A percentile compares a stretch with the other conserved stretches of the same genome.
Evolutionary conservation across 2,888 invertebrate genomes (phyloP).

Genomic region (Lamellibrachia columna): DNA sequence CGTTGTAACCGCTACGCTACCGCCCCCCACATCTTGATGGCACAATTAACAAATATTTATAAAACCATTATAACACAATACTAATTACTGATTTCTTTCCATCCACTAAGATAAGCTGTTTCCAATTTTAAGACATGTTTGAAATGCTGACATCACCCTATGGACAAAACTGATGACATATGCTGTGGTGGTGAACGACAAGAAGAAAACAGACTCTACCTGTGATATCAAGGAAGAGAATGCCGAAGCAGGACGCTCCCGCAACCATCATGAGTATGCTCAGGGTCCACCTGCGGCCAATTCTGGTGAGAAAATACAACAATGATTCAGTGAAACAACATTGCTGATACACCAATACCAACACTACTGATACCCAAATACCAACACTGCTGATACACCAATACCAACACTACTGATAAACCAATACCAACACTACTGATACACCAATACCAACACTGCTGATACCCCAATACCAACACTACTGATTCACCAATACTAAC

Average conservation of each 20-base stretch:
- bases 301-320: slow-evolving; percentile 29
- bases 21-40: not conserved
- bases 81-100: not conserved
- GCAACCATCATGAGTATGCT: slow-evolving; percentile 51
- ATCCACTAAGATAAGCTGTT: not conserved
- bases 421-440: no score
- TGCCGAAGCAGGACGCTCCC: slow-evolving; percentile 53
- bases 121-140: not conserved
- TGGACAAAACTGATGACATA: not conserved
- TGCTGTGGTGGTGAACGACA: not conserved
- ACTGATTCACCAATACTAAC: no score
- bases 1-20: no score
- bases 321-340: not conserved
- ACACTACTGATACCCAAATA: no score
- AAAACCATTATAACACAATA: not conserved
- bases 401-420: no score
- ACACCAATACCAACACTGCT: no score
- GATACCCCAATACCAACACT: no score
- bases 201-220: slow-evolving; percentile 40
- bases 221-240: slow-evolving; percentile 53
- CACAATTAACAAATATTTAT: not conserved
- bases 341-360: no score
- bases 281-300: slow-evolving; percentile 56
- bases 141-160: no score
- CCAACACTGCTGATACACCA: no score